Conservation (phyloP, 2,888 invertebrate genomes). For the Ennomos fuscantarius region DNA sequence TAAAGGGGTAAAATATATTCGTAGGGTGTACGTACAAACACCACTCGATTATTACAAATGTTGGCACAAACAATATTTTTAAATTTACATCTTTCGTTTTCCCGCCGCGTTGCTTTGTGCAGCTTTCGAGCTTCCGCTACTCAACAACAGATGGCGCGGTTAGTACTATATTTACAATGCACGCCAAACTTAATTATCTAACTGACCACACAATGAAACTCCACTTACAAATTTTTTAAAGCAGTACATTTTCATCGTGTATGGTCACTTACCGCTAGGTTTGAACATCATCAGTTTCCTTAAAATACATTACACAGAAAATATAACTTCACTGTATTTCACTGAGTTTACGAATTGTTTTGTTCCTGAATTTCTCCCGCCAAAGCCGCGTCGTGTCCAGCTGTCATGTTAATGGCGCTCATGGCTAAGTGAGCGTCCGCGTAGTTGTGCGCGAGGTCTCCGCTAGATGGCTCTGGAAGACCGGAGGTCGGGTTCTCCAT, state of each 20-base stretch:
- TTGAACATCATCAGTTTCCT: slow-evolving; percentile 84
- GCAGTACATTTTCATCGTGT: slow-evolving; percentile 60
- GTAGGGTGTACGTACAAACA: slow-evolving; percentile 77
- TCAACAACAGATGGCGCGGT: slow-evolving; percentile 78
- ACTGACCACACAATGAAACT: slow-evolving; percentile 64
- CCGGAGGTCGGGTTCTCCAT: slow-evolving; percentile 85
- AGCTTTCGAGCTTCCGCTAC: slow-evolving; percentile 59
- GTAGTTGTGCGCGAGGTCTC: slow-evolving; percentile 80
- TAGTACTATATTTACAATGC: slow-evolving; percentile 60
- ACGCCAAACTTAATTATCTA: slow-evolving; percentile 59
- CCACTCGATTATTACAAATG: slow-evolving; percentile 80
- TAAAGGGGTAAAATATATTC: slow-evolving; percentile 72
- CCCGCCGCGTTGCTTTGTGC: slow-evolving; percentile 35
- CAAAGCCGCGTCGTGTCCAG: slow-evolving; percentile 82
- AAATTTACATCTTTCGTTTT: slow-evolving; percentile 64
- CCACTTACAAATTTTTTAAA: slow-evolving; percentile 32
- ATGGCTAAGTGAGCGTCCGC: slow-evolving; percentile 73
- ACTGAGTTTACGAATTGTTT: slow-evolving; percentile 63
- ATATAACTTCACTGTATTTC: slow-evolving; percentile 47
- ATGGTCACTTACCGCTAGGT: slow-evolving; percentile 71
- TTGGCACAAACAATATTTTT: slow-evolving; percentile 73
- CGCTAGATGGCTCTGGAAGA: slow-evolving; percentile 75
- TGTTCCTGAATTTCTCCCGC: slow-evolving; percentile 67
- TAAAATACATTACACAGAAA: slow-evolving; percentile 36
- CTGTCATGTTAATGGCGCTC: slow-evolving; percentile 82